These are phyloP conservation scores for Rafetus swinhoei DNA, from an alignment of 2,113 vertebrate species.

Conservation along the genomic window DNA sequence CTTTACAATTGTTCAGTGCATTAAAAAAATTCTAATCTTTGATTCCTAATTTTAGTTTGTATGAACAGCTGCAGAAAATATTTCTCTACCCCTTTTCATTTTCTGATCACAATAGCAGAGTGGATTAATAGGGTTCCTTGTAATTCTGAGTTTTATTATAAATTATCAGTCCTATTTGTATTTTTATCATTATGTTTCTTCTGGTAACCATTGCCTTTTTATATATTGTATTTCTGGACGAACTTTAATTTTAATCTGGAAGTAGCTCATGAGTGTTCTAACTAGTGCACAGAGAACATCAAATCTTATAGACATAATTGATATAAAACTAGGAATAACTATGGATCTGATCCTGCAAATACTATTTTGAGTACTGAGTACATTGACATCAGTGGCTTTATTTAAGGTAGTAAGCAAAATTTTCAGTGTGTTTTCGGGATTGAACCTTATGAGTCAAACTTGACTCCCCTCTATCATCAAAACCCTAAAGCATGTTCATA, in stretches of 20 bases:
- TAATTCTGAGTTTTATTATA: not conserved
- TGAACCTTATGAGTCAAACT: not conserved
- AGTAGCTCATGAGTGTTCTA: not conserved
- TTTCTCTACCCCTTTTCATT: slow-evolving; percentile 40
- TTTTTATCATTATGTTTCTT: not conserved
- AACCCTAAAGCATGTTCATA: not conserved
- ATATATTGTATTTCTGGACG: not conserved
- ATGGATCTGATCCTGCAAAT: not conserved
- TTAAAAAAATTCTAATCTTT: slow-evolving; percentile 34
- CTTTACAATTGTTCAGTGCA: slow-evolving; percentile 11
- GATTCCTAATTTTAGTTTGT: slow-evolving; percentile 18
- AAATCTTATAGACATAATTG: not conserved
- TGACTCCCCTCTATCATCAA: not conserved
- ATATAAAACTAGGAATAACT: not conserved
- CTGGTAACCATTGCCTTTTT: slow-evolving; percentile 16
- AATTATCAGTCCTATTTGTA: not conserved
- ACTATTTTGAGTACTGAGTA: not conserved
- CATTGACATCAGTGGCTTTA: not conserved
- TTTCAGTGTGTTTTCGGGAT: not conserved
- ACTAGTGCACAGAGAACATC: not conserved
- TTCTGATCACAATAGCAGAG: slow-evolving; percentile 3
- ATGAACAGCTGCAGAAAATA: slow-evolving; percentile 26
- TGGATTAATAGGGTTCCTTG: not conserved
- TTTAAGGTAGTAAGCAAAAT: not conserved
- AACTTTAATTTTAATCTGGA: slow-evolving; percentile 21